Evolutionary conservation across 2,888 invertebrate genomes (phyloP).

Genomic region (Heliconius sara): DNA sequence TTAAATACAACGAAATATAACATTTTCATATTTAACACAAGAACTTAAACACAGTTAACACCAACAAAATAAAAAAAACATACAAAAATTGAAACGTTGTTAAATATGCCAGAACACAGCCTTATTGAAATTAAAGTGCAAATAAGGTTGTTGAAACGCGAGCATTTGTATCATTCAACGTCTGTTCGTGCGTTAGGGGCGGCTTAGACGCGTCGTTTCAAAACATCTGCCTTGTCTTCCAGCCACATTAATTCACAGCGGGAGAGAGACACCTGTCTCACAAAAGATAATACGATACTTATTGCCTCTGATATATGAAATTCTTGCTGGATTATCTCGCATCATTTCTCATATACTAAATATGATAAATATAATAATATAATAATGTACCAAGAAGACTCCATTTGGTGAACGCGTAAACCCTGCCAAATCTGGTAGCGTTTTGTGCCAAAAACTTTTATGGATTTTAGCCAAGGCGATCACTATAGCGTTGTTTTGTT

Average conservation of each 20-base stretch:
- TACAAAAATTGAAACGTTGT: constrained; percentile 13
- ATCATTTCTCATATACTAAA: constrained; percentile 40
- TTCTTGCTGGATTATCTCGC: constrained; percentile 34
- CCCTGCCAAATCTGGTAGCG: constrained; percentile 44
- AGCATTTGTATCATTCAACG: constrained; percentile 41
- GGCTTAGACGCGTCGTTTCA: constrained; percentile 36
- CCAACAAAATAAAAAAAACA: background rate
- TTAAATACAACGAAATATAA: background rate
- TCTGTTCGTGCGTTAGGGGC: constrained; percentile 38
- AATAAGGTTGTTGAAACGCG: constrained; percentile 41
- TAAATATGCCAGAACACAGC: constrained; percentile 30
- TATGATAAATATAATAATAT: constrained; percentile 5
- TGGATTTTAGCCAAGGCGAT: constrained; percentile 45
- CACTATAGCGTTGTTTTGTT: constrained; percentile 42
- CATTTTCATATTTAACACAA: background rate
- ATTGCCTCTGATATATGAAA: constrained; percentile 38
- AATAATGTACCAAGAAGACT: constrained; percentile 38
- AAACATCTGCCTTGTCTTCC: constrained; percentile 30
- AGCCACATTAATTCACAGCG: constrained; percentile 26
- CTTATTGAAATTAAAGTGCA: constrained; percentile 41
- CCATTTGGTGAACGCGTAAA: constrained; percentile 42
- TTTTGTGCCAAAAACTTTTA: constrained; percentile 48
- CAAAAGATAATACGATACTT: constrained; percentile 34
- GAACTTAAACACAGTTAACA: background rate
- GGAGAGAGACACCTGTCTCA: constrained; percentile 34